Conservation (phyloP, 2,797 vertebrate species). For the Anisognathus igniventris region DNA sequence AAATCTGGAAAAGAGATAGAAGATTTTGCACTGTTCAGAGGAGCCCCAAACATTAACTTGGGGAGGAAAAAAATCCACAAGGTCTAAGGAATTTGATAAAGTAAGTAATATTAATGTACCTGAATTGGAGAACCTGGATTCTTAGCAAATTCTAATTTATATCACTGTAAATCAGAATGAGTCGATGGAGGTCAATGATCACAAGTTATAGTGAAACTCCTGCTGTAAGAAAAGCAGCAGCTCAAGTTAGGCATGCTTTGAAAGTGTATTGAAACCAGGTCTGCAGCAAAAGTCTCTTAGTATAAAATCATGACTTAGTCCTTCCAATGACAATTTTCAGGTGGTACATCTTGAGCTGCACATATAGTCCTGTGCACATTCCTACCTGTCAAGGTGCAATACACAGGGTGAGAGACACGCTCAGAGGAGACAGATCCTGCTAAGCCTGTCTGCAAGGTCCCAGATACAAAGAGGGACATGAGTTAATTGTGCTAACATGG, state of each 20-base stretch:
- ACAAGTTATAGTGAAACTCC: neutral
- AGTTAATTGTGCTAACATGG: neutral
- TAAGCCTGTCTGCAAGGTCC: neutral
- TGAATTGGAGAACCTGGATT: neutral
- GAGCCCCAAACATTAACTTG: neutral
- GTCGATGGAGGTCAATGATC: neutral
- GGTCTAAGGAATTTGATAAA: neutral
- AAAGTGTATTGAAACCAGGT: neutral
- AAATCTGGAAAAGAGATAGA: neutral
- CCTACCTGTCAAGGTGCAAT: neutral
- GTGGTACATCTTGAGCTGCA: neutral
- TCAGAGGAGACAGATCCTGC: neutral
- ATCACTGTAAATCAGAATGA: neutral
- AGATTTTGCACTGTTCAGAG: neutral
- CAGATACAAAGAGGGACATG: neutral
- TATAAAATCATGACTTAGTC: neutral
- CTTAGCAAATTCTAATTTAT: neutral
- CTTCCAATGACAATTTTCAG: neutral
- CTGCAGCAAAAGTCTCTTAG: neutral
- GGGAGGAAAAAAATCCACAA: neutral
- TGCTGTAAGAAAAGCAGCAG: neutral
- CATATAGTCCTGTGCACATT: neutral
- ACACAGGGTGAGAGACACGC: accelerated
- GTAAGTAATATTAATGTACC: neutral
- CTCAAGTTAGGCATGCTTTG: accelerated